Conservation (phyloP, 30 jellyfish, hydroid and myxozoan genomes). For the Aurelia coerulea region DNA sequence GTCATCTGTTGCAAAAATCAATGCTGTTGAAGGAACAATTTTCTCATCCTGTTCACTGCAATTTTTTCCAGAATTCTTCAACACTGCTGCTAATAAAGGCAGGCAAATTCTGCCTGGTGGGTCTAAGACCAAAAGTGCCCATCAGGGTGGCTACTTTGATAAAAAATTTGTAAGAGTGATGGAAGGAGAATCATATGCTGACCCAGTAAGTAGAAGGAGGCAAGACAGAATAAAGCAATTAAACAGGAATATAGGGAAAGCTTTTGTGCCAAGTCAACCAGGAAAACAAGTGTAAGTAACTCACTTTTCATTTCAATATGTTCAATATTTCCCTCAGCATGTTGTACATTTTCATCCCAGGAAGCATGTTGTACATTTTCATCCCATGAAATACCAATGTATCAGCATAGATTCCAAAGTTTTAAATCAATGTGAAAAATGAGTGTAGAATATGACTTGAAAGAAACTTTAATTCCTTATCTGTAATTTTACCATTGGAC, state of each 20-base stretch:
- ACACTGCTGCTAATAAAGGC: slow-evolving; percentile 89
- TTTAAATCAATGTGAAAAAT: too few species aligned
- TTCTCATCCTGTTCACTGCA: too few species aligned
- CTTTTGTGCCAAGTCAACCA: slow-evolving; percentile 94
- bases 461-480: too few species aligned
- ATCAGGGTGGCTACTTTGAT: slow-evolving; percentile 90
- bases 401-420: too few species aligned
- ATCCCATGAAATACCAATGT: too few species aligned
- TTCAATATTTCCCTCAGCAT: too few species aligned
- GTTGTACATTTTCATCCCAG: too few species aligned
- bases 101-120: slow-evolving; percentile 98
- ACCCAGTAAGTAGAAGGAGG: slow-evolving; percentile 91
- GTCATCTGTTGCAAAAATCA: too few species aligned
- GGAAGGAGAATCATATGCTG: slow-evolving; percentile 90
- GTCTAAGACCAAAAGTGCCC: slow-evolving; percentile 79
- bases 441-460: too few species aligned
- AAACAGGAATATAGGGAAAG: slow-evolving; percentile 76
- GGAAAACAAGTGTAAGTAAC: slow-evolving; percentile 89
- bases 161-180: slow-evolving; percentile 74
- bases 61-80: slow-evolving; percentile 77
- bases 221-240: slow-evolving; percentile 78
- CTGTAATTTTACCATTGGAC: too few species aligned
- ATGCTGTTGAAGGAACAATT: too few species aligned
- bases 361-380: too few species aligned
- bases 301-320: background rate